phyloP scores from a whole-genome alignment of 2,888 invertebrate genomes.

The Tetanocera ferruginea region DNA sequence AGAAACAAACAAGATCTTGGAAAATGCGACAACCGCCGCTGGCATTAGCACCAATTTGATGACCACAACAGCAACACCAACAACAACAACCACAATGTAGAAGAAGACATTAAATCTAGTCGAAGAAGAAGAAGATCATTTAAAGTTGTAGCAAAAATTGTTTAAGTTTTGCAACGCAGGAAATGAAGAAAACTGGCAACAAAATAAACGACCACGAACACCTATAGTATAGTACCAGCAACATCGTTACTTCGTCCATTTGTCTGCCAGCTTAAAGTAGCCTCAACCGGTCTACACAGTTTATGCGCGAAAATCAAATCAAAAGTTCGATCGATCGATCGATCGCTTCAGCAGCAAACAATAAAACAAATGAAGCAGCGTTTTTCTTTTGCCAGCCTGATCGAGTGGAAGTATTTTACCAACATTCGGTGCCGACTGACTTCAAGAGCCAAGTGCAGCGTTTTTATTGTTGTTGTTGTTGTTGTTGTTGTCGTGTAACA shows the following conservation, averaged over 20 bases:
- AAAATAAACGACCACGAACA: not conserved
- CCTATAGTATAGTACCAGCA: not conserved
- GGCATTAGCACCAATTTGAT: slow-evolving; percentile 10
- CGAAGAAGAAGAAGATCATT: slow-evolving; percentile 6
- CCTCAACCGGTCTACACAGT: not conserved
- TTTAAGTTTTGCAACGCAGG: slow-evolving; percentile 12
- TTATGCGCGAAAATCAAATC: slow-evolving; percentile 28
- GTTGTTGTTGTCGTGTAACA: no score
- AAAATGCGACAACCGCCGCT: not conserved
- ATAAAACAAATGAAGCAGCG: not conserved
- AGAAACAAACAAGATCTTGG: slow-evolving; percentile 26
- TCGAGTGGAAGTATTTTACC: no score
- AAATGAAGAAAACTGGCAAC: slow-evolving; percentile 5
- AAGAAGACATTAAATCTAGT: slow-evolving; percentile 1
- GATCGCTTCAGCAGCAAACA: slow-evolving; percentile 26
- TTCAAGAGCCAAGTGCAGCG: not conserved
- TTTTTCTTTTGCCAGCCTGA: not conserved
- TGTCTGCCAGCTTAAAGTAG: not conserved
- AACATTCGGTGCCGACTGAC: no score
- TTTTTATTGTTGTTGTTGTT: no score
- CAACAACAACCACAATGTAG: not conserved
- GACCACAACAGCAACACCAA: not conserved
- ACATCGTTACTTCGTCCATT: no score
- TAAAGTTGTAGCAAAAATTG: not conserved
- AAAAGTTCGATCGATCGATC: slow-evolving; percentile 7